Percentiles rank a stretch among this genome's conserved stretches.
phyloP scores from a whole-genome alignment of 1,140 invertebrate genomes.

The Augochlora pura region DNA sequence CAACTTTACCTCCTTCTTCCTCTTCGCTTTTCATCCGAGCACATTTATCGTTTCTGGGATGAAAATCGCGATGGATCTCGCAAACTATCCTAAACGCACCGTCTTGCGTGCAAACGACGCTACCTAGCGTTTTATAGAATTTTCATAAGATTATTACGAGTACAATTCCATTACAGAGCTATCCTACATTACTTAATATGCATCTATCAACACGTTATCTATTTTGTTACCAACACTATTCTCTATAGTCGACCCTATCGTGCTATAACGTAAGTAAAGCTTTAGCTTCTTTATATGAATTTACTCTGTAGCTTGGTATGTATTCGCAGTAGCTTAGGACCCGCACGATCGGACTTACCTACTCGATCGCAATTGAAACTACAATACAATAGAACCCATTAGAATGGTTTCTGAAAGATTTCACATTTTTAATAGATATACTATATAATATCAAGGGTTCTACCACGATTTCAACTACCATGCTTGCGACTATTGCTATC shows the following conservation, averaged over 20 bases:
- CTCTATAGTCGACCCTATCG: not conserved
- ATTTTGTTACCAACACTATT: not conserved
- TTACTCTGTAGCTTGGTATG: too few species aligned
- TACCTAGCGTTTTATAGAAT: not conserved
- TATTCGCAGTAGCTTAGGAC: conserved; percentile 61
- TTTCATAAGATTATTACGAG: conserved; percentile 3
- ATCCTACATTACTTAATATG: not conserved
- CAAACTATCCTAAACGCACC: not conserved
- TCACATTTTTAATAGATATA: too few species aligned
- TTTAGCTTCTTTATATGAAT: not conserved
- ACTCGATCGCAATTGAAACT: too few species aligned
- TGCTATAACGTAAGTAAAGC: too few species aligned
- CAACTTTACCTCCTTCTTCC: too few species aligned
- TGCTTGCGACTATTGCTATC: too few species aligned
- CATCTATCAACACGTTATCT: not conserved
- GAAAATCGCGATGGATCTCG: not conserved
- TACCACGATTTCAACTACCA: too few species aligned
- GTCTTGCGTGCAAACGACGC: not conserved
- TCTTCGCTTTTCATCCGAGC: not conserved
- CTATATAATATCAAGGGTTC: too few species aligned
- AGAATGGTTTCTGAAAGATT: not conserved
- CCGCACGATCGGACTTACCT: not conserved
- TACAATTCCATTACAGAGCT: not conserved
- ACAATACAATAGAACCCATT: not conserved
- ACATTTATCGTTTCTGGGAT: not conserved